Evolutionary conservation across 2,113 vertebrate species (phyloP).

Genomic region (Gallinago paraguaiae): DNA sequence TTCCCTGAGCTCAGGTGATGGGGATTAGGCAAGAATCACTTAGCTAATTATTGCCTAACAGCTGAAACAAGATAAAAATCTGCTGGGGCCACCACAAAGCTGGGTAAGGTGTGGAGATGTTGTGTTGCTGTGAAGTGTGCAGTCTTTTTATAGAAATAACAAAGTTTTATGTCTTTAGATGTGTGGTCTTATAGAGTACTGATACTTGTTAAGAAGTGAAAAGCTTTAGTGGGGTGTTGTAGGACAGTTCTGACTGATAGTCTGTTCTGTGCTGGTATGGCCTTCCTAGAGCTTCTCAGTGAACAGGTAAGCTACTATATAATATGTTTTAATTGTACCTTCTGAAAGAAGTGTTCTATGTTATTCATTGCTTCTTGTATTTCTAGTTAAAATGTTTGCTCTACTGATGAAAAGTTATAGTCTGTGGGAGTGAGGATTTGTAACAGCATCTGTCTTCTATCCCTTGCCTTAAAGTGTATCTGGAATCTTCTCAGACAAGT

Average conservation of each 20-base stretch:
- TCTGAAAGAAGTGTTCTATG: background rate
- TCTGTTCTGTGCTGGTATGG: background rate
- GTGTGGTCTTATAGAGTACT: too few relatives aligned
- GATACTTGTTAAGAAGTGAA: background rate
- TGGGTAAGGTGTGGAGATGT: rapidly evolving
- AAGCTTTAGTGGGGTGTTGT: background rate
- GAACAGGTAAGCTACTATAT: background rate
- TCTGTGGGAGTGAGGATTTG: background rate
- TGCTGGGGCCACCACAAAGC: rapidly evolving
- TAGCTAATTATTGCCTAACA: background rate
- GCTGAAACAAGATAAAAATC: background rate
- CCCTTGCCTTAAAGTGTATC: background rate
- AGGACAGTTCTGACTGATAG: background rate
- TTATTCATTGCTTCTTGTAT: background rate
- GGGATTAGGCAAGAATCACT: background rate
- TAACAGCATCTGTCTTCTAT: rapidly evolving
- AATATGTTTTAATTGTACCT: background rate
- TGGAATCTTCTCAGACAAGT: background rate
- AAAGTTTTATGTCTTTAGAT: background rate
- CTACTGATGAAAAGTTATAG: background rate
- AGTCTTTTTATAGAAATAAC: background rate
- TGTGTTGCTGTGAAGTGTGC: rapidly evolving
- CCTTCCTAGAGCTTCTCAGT: background rate
- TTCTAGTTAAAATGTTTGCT: background rate
- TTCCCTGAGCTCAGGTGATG: background rate